A percentile compares a stretch with the other conserved stretches of the same genome.
Evolutionary conservation across 2,113 vertebrate species (phyloP).

Genomic region (Gallinago paraguaiae): DNA sequence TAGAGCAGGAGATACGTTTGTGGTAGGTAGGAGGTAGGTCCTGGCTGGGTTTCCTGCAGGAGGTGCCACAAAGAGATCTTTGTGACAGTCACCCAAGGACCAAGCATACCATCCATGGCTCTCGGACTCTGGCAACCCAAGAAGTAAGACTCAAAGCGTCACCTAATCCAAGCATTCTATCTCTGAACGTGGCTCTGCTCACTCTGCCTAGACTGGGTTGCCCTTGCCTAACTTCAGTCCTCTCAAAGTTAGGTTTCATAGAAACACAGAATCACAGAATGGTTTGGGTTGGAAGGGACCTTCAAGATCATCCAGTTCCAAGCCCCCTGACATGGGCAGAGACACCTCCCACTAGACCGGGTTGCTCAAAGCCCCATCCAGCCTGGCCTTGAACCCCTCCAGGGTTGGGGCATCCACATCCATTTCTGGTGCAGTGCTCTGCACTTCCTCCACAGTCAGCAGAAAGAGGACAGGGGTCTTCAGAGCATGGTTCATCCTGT

Average conservation of each 20-base stretch:
- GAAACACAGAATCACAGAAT: neutral
- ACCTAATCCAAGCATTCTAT: neutral
- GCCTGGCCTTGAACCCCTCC: neutral
- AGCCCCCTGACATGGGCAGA: neutral
- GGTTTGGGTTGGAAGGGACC: neutral
- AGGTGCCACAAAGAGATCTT: rapidly evolving
- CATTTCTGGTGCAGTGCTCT: neutral
- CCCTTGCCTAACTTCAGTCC: neutral
- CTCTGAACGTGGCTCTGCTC: neutral
- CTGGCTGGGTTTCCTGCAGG: rapidly evolving
- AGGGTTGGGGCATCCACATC: neutral
- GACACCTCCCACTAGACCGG: neutral
- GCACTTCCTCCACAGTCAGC: neutral
- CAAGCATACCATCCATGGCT: neutral
- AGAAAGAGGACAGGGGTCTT: neutral
- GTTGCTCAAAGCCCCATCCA: neutral
- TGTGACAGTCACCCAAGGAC: neutral
- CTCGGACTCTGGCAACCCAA: neutral
- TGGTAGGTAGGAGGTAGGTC: neutral
- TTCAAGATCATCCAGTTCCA: neutral
- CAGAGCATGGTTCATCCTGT: neutral
- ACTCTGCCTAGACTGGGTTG: neutral
- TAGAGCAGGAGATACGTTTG: neutral
- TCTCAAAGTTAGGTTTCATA: neutral
- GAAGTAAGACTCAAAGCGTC: neutral